phyloP scores from a whole-genome alignment of 1,140 invertebrate genomes.

The Calliphora vicina region DNA sequence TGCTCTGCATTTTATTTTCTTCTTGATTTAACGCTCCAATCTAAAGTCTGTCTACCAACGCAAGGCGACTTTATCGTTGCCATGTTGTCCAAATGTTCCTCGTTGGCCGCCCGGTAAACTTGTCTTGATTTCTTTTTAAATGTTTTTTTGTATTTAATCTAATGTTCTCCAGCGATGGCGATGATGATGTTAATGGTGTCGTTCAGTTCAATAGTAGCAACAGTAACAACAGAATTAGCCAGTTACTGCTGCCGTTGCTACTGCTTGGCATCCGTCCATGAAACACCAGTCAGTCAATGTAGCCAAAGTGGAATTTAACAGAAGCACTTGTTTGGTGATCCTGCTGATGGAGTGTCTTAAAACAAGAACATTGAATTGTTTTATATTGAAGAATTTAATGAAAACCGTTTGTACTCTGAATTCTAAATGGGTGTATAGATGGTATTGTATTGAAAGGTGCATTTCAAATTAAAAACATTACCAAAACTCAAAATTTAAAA shows the following conservation, averaged over 20 bases:
- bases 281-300: not conserved
- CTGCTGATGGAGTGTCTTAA: not conserved
- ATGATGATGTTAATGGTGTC: not conserved
- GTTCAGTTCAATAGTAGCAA: constrained; percentile 7
- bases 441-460: no score
- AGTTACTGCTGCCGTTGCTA: not conserved
- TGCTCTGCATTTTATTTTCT: no score
- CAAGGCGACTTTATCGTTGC: no score
- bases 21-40: no score
- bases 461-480: no score
- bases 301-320: not conserved
- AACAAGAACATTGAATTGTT: not conserved
- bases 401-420: not conserved
- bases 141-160: not conserved
- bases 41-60: no score
- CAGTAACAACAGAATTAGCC: not conserved
- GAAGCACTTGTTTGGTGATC: not conserved
- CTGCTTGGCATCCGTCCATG: not conserved
- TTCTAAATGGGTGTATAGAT: no score
- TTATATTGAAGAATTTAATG: constrained; percentile 18
- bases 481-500: no score
- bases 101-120: not conserved
- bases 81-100: not conserved
- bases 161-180: not conserved
- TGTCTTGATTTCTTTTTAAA: not conserved